Evolutionary conservation across 2,888 invertebrate species (phyloP).

Genomic region (Drosophila siamana): DNA sequence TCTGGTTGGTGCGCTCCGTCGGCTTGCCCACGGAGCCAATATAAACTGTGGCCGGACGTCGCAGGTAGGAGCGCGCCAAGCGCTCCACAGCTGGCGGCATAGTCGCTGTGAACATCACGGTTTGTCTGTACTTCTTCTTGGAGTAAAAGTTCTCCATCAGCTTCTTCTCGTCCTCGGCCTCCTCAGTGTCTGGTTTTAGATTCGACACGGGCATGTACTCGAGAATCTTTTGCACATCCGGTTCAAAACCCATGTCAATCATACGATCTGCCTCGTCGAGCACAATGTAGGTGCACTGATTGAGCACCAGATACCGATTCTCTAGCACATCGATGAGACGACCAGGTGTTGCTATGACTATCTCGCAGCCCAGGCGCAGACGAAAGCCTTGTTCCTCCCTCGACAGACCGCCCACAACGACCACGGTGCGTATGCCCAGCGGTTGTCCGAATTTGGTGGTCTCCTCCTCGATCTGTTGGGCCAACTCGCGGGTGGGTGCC

Average conservation of each 20-base stretch:
- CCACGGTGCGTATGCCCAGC: slow-evolving; percentile 96
- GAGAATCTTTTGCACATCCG: slow-evolving; percentile 98
- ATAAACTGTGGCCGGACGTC: slow-evolving; percentile 98
- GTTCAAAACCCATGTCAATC: slow-evolving; percentile 99
- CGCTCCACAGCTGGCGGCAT: slow-evolving; percentile 99
- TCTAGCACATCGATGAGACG: slow-evolving; percentile 99
- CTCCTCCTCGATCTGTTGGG: slow-evolving; percentile 99
- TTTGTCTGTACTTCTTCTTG: slow-evolving; percentile 98
- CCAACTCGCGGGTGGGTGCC: slow-evolving; percentile 99
- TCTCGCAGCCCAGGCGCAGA: slow-evolving; percentile 98
- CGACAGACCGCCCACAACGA: slow-evolving; percentile 98
- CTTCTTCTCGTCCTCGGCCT: slow-evolving; percentile 97
- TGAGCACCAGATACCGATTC: slow-evolving; percentile 98
- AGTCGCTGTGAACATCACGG: slow-evolving; percentile 99
- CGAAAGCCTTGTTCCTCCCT: slow-evolving; percentile 99
- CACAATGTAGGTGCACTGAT: slow-evolving; percentile 99
- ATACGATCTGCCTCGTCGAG: slow-evolving; percentile 99
- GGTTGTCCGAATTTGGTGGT: slow-evolving; percentile 98
- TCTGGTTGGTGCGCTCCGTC: slow-evolving; percentile 98
- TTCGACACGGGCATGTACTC: slow-evolving; percentile 99
- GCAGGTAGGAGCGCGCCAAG: slow-evolving; percentile 96
- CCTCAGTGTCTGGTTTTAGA: slow-evolving; percentile 98
- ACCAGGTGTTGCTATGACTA: slow-evolving; percentile 99
- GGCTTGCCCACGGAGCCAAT: slow-evolving; percentile 99
- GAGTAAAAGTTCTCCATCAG: slow-evolving; percentile 97